These are phyloP conservation scores for Odontomachus brunneus DNA, from an alignment of 1,140 invertebrate genomes.

Conservation along the genomic window DNA sequence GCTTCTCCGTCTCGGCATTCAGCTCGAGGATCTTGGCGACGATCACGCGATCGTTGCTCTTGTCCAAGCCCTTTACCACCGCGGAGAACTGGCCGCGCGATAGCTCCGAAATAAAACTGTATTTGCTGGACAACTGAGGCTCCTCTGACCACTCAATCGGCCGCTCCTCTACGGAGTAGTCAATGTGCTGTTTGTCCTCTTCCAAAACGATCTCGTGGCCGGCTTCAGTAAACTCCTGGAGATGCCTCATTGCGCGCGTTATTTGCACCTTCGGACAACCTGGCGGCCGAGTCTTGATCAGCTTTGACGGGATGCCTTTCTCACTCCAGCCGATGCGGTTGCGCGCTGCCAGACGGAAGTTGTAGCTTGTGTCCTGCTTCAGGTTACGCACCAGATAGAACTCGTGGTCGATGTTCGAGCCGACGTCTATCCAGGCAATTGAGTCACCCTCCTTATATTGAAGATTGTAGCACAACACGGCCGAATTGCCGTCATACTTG, in stretches of 20 bases:
- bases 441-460: conserved; percentile 92
- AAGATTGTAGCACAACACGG: conserved; percentile 93
- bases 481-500: conserved; percentile 92
- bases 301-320: conserved; percentile 90
- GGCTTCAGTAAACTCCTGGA: conserved; percentile 93
- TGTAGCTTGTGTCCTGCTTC: conserved; percentile 91
- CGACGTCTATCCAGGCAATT: conserved; percentile 94
- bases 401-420: conserved; percentile 96
- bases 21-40: conserved; percentile 93
- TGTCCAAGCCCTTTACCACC: conserved; percentile 93
- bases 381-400: conserved; percentile 94
- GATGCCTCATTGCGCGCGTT: conserved; percentile 92
- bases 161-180: conserved; percentile 91
- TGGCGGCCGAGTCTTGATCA: conserved; percentile 89
- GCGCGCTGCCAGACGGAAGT: conserved; percentile 94
- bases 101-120: conserved; percentile 94
- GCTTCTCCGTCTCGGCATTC: conserved; percentile 88
- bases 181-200: conserved; percentile 87
- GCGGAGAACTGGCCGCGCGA: conserved; percentile 93
- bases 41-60: conserved; percentile 89
- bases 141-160: conserved; percentile 91
- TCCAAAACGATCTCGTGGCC: conserved; percentile 90
- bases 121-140: conserved; percentile 89
- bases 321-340: conserved; percentile 98
- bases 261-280: conserved; percentile 90